Percentiles rank a stretch among this genome's conserved stretches.
phyloP scores from a whole-genome alignment of 2,888 invertebrate species.

The Conus canariensis region DNA sequence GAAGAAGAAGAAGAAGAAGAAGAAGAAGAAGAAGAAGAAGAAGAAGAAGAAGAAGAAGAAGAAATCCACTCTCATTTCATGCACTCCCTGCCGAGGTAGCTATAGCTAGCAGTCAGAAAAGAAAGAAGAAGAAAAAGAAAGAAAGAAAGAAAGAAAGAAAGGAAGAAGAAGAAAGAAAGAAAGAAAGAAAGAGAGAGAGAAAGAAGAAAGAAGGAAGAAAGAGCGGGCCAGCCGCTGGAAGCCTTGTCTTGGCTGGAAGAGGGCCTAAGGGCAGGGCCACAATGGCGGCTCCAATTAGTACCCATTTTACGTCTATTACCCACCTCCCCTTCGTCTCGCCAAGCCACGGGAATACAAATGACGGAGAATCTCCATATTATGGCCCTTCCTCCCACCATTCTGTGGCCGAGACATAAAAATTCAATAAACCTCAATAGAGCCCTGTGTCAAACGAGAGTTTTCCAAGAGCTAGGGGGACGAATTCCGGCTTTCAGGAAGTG shows the following conservation, averaged over 20 bases:
- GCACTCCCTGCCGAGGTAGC: too few species aligned
- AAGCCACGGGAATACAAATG: conserved; percentile 41
- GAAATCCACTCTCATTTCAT: too few species aligned
- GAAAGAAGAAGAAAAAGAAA: neutral
- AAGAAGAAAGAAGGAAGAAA: neutral
- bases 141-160: neutral
- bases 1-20: too few species aligned
- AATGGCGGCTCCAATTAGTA: conserved; percentile 42
- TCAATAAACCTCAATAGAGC: conserved; percentile 44
- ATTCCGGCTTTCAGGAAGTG: conserved; percentile 42
- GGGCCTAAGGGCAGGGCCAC: conserved; percentile 6
- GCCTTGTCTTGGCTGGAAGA: neutral
- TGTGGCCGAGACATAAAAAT: conserved; percentile 42
- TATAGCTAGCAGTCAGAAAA: neutral
- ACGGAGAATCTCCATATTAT: conserved; percentile 43
- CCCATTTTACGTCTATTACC: conserved; percentile 46
- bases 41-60: too few species aligned
- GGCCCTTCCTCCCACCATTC: conserved; percentile 40
- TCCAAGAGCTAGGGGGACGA: conserved; percentile 41
- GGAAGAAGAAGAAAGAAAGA: neutral
- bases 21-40: too few species aligned
- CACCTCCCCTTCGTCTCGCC: conserved; percentile 35
- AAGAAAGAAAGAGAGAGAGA: neutral
- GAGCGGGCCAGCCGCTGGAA: neutral
- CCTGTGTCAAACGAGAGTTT: conserved; percentile 40